Evolutionary conservation across 2,888 invertebrate species (phyloP).

Genomic region (Dicyrtoma fusca): DNA sequence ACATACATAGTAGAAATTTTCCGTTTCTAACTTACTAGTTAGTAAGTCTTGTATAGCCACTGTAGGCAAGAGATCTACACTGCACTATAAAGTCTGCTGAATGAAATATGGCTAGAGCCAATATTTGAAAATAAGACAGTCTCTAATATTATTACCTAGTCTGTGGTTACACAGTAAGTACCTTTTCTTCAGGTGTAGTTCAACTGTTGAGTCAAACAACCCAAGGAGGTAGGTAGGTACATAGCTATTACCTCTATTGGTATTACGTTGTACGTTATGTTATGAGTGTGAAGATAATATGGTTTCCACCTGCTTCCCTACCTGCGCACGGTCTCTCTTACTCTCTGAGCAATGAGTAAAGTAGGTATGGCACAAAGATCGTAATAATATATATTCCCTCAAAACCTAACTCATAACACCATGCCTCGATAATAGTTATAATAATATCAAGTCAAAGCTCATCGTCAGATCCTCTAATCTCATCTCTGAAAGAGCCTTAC

Average conservation of each 20-base stretch:
- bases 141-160: constrained; percentile 26
- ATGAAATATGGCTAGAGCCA: constrained; percentile 30
- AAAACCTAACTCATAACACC: neutral
- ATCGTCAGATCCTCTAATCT: constrained; percentile 8
- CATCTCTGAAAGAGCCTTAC: constrained; percentile 8
- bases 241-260: neutral
- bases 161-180: constrained; percentile 26
- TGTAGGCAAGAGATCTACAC: too few species aligned
- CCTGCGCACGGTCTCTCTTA: neutral
- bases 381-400: neutral
- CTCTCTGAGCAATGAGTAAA: too few species aligned
- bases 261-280: constrained; percentile 12
- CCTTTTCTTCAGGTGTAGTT: constrained; percentile 13
- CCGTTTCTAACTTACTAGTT: too few species aligned
- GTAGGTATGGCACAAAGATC: too few species aligned
- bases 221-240: neutral
- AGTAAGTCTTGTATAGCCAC: too few species aligned
- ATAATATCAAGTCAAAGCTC: neutral
- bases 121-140: constrained; percentile 29
- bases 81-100: constrained; percentile 22
- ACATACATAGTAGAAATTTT: too few species aligned
- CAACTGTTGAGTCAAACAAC: constrained; percentile 1
- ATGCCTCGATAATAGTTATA: neutral
- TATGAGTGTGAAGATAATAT: constrained; percentile 24
- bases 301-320: constrained; percentile 19